Percentiles rank a stretch among this genome's conserved stretches.
Evolutionary conservation across 2,888 invertebrate genomes (phyloP).

Genomic region (Drosophila prostipennis): DNA sequence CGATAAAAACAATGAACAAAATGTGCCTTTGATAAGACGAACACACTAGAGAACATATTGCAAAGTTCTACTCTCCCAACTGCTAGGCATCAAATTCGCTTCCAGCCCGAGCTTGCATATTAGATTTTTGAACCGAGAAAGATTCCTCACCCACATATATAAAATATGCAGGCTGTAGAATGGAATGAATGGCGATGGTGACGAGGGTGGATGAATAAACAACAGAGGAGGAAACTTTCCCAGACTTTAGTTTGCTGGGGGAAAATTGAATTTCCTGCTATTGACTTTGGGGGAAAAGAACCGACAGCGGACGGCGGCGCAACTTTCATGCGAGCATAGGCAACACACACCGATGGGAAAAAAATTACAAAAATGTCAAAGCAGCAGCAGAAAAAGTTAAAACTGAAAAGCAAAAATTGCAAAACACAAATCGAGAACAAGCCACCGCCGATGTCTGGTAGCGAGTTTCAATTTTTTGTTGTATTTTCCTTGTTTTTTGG

Average conservation of each 20-base stretch:
- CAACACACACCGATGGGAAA: slow-evolving; percentile 7
- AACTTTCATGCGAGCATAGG: slow-evolving; percentile 39
- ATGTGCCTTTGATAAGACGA: slow-evolving; percentile 32
- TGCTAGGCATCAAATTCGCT: slow-evolving; percentile 20
- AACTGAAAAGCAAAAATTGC: slow-evolving; percentile 39
- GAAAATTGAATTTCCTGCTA: slow-evolving; percentile 65
- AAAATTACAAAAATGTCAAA: slow-evolving; percentile 46
- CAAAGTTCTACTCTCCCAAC: slow-evolving; percentile 12
- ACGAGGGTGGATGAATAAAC: slow-evolving; percentile 3
- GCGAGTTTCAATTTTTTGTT: slow-evolving; percentile 21
- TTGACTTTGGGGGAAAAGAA: slow-evolving; percentile 47
- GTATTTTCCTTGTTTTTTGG: slow-evolving; percentile 1
- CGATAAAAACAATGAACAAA: slow-evolving; percentile 51
- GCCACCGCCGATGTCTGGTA: slow-evolving; percentile 33
- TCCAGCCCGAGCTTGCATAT: slow-evolving; percentile 27
- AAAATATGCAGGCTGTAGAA: slow-evolving; percentile 47
- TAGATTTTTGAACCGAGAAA: slow-evolving; percentile 27
- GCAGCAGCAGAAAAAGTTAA: slow-evolving; percentile 42
- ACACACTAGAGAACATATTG: slow-evolving; percentile 14
- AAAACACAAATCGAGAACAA: slow-evolving; percentile 47
- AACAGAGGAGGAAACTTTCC: slow-evolving; percentile 33
- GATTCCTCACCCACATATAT: slow-evolving; percentile 41
- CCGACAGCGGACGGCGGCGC: slow-evolving; percentile 23
- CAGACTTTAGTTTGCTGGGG: slow-evolving; percentile 48
- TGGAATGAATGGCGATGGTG: background rate